phyloP scores from a whole-genome alignment of 1,140 invertebrate genomes.

The Venturia canescens region DNA sequence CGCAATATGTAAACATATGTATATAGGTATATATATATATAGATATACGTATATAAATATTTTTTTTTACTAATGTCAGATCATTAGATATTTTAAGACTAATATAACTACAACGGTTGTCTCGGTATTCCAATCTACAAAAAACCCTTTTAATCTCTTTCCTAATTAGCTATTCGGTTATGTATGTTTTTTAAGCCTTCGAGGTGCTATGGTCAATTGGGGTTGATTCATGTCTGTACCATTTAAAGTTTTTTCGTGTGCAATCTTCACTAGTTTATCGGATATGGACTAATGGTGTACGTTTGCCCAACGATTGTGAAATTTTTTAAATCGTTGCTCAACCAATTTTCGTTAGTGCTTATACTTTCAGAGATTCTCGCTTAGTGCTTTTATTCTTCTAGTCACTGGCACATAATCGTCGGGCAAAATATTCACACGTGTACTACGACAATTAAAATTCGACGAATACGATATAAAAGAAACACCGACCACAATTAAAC shows the following conservation, averaged over 20 bases:
- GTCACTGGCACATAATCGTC: conserved; percentile 42
- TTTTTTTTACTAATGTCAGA: conserved; percentile 16
- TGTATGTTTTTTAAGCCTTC: conserved; percentile 66
- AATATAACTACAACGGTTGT: conserved; percentile 70
- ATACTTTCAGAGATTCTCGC: background rate
- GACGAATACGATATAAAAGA: conserved; percentile 72
- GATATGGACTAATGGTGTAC: conserved; percentile 72
- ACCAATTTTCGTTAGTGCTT: conserved; percentile 11
- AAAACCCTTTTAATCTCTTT: conserved; percentile 68
- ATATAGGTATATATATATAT: conserved; percentile 10
- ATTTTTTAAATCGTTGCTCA: conserved; percentile 3
- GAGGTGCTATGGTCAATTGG: conserved; percentile 73
- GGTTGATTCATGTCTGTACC: conserved; percentile 65
- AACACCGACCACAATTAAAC: conserved; percentile 75
- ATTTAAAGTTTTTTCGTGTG: conserved; percentile 49
- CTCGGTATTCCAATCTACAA: conserved; percentile 75
- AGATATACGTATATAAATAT: conserved; percentile 22
- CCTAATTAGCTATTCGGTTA: conserved; percentile 74
- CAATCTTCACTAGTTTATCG: conserved; percentile 75
- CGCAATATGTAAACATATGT: background rate
- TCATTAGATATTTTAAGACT: conserved; percentile 50
- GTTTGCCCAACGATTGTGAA: conserved; percentile 59
- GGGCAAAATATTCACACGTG: conserved; percentile 58
- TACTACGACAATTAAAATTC: conserved; percentile 75
- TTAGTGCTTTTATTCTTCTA: conserved; percentile 23